Conservation (phyloP, 2,113 vertebrate genomes). For the Tamias sibiricus region DNA sequence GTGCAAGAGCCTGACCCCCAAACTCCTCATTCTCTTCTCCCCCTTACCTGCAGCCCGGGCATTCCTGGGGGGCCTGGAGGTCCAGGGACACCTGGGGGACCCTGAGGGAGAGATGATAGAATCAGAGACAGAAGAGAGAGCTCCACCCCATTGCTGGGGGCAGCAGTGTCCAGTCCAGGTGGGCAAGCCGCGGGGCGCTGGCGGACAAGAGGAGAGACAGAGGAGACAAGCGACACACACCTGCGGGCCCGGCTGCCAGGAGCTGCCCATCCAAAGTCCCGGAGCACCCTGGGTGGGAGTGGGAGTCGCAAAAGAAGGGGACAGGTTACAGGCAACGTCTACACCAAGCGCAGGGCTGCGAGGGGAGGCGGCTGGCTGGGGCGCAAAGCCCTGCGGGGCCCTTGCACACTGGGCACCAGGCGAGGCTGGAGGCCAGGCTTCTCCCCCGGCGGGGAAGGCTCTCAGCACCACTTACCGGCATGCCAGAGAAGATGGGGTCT, state of each 20-base stretch:
- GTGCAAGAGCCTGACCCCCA: neutral
- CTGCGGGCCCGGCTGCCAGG: constrained; percentile 94
- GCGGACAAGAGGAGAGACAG: constrained; percentile 6
- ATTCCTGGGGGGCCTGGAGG: constrained; percentile 90
- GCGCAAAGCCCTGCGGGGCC: constrained; percentile 34
- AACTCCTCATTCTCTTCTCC: neutral
- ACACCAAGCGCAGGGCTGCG: constrained; percentile 73
- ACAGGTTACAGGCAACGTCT: constrained; percentile 71
- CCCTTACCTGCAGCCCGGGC: constrained; percentile 92
- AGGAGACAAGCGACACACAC: constrained; percentile 87
- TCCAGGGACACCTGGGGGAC: constrained; percentile 94
- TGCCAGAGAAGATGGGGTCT: constrained; percentile 87
- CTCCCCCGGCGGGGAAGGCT: constrained; percentile 15
- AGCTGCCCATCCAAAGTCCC: constrained; percentile 88
- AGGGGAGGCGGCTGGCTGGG: constrained; percentile 57
- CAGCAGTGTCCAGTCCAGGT: neutral
- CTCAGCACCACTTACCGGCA: constrained; percentile 90
- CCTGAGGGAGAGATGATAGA: constrained; percentile 84
- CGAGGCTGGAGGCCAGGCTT: constrained; percentile 45
- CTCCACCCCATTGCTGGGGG: neutral
- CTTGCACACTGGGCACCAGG: constrained; percentile 13
- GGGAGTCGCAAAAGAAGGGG: constrained; percentile 81
- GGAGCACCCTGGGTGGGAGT: constrained; percentile 92
- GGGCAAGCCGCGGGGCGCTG: neutral
- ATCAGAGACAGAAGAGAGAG: constrained; percentile 30